Evolutionary conservation across 2,113 vertebrate species (phyloP), one percentile per base, ranked within the genome.

Genomic region (Condylura cristata): DNA sequence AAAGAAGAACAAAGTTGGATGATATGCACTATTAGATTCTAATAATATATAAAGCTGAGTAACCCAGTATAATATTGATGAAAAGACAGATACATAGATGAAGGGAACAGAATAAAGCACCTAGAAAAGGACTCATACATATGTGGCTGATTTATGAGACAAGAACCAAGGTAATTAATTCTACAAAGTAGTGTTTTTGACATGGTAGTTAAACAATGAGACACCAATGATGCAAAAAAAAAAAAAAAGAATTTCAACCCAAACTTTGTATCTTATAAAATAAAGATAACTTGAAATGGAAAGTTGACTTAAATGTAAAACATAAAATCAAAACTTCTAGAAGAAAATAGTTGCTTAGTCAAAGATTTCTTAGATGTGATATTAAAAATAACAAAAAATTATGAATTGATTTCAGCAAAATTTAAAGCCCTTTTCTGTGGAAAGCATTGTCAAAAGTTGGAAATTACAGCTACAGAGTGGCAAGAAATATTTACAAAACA

Each of bases 401-500:
- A 87, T 17, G 80, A 85, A 48, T 7, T 84, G 28, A 63, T 7
- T 66, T 24, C 2, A 84, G 65, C 0, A 89, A 78, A 92, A 86
- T 34, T 84, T 11, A 68, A 84, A 63, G 9, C 71, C 81, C 60
- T 13, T 17, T 82, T 65, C 26, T 76, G 39, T 44, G 14, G 88
- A 88, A 58, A 37, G 41, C 11, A 82, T 2, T 66, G 24, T 37
- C 70, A 80, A 80, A 39, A 51, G 20, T 71, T 1, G 48, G 32
- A 86, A 88, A 96, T 76, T 22, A 65, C 4, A 65, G 30, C 5
- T 56, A 58, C 1, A 8, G 30, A 46, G 56, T 53, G 16, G 61
- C 28, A 80, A 41, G 89, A 91, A 83, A 93, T 56, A 75, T 28
- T 81, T 80, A 68, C n/a, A 81, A 70, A 71, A 94, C 28, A 44